Percentiles rank a stretch among this genome's conserved stretches.
These are phyloP conservation scores for Pelecanus crispus DNA, from an alignment of 2,113 vertebrate genomes.

Conservation along the genomic window DNA sequence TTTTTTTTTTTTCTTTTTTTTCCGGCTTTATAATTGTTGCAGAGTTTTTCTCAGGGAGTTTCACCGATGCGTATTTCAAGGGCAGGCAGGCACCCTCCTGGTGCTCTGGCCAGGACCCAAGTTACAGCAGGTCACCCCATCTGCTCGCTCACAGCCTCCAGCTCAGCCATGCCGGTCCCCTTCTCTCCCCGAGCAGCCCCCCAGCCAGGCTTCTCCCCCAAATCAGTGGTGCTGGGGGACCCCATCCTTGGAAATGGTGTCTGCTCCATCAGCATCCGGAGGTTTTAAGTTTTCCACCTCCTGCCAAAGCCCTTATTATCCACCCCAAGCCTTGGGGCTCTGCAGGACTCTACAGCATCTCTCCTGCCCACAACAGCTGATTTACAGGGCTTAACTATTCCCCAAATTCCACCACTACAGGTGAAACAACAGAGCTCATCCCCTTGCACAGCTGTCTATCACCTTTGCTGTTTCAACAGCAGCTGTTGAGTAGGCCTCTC, in stretches of 20 bases:
- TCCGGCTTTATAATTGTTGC: neutral
- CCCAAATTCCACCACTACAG: neutral
- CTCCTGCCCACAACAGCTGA: neutral
- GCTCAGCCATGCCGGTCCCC: neutral
- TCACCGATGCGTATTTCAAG: neutral
- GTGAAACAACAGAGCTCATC: neutral
- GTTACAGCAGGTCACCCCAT: neutral
- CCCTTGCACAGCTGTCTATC: neutral
- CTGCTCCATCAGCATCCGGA: neutral
- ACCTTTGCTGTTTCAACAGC: neutral
- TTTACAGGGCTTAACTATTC: neutral
- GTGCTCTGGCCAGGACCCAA: neutral
- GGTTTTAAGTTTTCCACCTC: neutral
- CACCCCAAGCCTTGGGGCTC: rapidly evolving
- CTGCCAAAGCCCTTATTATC: neutral
- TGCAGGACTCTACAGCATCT: neutral
- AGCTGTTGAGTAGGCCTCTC: neutral
- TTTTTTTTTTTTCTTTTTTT: neutral
- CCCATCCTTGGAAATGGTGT: neutral
- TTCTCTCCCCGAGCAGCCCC: rapidly evolving
- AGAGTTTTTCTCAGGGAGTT: neutral
- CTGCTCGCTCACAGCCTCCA: neutral
- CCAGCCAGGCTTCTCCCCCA: neutral
- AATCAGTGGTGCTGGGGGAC: neutral
- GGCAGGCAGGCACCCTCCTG: neutral